Evolutionary conservation across 2,113 vertebrate genomes (phyloP).

Genomic region (Ahaetulla prasina): DNA sequence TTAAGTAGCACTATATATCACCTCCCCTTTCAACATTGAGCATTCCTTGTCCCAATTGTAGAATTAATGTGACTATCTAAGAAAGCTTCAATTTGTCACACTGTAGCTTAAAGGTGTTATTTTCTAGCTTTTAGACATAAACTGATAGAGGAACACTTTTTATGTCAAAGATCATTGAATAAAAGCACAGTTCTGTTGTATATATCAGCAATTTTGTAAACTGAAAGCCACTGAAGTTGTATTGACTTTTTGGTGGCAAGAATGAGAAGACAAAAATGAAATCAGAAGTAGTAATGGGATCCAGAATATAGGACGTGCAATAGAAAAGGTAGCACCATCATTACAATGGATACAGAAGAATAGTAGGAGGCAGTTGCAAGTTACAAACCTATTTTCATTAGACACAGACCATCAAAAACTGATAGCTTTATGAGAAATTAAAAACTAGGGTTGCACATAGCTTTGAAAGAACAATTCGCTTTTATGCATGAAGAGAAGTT

Average conservation of each 20-base stretch:
- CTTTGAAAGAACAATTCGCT: not conserved
- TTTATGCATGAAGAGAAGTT: not conserved
- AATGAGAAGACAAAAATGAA: conserved; percentile 10
- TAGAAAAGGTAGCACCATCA: not conserved
- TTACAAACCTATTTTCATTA: not conserved
- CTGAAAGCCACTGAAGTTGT: conserved; percentile 3
- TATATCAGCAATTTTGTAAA: conserved; percentile 7
- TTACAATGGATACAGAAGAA: not conserved
- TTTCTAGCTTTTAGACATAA: conserved; percentile 17
- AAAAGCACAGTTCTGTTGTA: not conserved
- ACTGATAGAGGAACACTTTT: not conserved
- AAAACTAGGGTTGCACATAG: not conserved
- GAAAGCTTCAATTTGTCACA: conserved; percentile 23
- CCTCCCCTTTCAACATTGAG: not conserved
- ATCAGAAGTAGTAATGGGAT: conserved; percentile 5
- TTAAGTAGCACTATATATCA: not conserved
- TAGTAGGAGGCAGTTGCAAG: not conserved
- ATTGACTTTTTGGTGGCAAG: not conserved
- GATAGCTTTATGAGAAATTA: not conserved
- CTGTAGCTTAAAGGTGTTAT: not conserved
- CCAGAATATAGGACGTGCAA: not conserved
- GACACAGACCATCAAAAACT: not conserved
- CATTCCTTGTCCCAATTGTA: not conserved
- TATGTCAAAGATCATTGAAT: not conserved
- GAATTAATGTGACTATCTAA: conserved; percentile 30